These are phyloP conservation scores for Actenoides lindsayi DNA, from an alignment of 2,113 vertebrate species.

Conservation along the genomic window DNA sequence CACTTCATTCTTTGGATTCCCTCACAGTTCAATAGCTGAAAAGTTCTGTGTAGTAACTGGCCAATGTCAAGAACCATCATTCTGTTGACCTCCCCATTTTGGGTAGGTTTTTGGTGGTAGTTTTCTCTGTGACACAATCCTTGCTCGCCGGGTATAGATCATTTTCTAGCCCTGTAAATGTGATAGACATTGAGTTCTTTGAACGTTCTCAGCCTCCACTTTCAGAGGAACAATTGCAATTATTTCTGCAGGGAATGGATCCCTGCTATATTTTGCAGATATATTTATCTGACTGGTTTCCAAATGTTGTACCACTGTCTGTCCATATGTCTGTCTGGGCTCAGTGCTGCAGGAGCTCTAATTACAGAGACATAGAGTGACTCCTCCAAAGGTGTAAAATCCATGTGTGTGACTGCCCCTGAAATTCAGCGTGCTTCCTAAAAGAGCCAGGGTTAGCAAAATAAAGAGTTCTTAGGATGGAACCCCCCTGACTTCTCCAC, in stretches of 20 bases:
- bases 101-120: background rate
- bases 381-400: background rate
- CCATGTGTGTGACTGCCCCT: background rate
- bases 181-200: background rate
- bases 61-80: background rate
- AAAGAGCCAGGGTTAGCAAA: conserved; percentile 15
- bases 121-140: background rate
- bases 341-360: background rate
- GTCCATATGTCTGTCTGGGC: background rate
- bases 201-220: background rate
- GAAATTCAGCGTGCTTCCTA: background rate
- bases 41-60: background rate
- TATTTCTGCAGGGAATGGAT: background rate
- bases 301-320: background rate
- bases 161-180: background rate
- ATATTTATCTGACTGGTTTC: background rate
- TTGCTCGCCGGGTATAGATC: background rate
- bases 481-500: conserved; percentile 14
- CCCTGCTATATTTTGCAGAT: background rate
- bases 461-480: background rate
- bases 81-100: background rate
- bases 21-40: background rate
- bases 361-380: background rate
- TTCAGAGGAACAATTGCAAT: background rate
- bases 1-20: background rate